Conservation (phyloP, 2,888 invertebrate species). For the Drosophila kambysellisi region DNA sequence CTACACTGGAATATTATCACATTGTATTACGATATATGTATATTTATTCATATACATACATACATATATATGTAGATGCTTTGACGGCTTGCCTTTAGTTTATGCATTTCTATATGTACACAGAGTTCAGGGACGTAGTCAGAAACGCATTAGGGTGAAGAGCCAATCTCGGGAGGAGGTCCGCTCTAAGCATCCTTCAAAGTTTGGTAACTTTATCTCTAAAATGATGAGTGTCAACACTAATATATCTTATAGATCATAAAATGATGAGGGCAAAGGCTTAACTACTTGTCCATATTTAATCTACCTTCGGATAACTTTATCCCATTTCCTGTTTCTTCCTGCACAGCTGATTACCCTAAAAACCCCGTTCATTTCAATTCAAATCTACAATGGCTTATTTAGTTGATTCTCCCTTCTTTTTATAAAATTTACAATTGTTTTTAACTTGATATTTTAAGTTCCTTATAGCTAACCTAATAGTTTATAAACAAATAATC, state of each 20-base stretch:
- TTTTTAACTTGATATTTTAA: background rate
- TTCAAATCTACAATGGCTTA: background rate
- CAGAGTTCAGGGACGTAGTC: constrained; percentile 1
- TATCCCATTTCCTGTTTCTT: background rate
- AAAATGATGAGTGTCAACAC: background rate
- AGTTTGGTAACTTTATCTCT: background rate
- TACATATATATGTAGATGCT: constrained; percentile 1
- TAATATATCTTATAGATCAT: background rate
- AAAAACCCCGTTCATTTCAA: background rate
- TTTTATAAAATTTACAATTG: background rate
- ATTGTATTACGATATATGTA: constrained; percentile 75
- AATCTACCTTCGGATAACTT: background rate
- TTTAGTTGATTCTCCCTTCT: background rate
- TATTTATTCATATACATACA: constrained; percentile 11
- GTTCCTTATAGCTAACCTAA: background rate
- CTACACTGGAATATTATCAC: constrained; percentile 64
- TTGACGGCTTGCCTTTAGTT: constrained; percentile 40
- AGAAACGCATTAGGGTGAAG: too few relatives aligned
- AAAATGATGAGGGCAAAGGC: background rate
- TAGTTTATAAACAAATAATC: background rate
- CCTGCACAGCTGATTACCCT: background rate
- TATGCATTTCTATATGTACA: constrained; percentile 31
- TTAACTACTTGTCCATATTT: background rate
- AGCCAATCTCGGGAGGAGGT: rapidly evolving
- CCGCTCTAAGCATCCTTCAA: background rate